Evolutionary conservation across 2,888 invertebrate genomes (phyloP).

Genomic region (Acanthosoma haemorrhoidale): DNA sequence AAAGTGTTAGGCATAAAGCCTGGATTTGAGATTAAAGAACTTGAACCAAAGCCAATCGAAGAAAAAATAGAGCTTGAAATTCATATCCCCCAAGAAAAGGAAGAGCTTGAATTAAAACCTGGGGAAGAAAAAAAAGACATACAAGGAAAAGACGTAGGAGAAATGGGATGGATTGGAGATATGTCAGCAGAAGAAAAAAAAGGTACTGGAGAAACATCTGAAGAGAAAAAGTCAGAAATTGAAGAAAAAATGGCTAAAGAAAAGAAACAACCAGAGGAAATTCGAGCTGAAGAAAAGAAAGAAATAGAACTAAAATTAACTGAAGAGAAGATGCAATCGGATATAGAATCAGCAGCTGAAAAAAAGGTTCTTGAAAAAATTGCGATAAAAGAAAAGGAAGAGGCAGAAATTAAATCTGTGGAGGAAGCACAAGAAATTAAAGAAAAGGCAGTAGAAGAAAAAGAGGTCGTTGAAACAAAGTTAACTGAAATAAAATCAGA

Average conservation of each 20-base stretch:
- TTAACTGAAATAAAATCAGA: no score
- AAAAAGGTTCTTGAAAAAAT: neutral
- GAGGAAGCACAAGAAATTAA: neutral
- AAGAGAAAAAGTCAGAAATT: neutral
- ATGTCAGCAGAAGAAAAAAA: neutral
- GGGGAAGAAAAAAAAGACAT: neutral
- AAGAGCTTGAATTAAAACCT: neutral
- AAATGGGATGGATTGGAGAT: neutral
- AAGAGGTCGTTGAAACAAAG: neutral
- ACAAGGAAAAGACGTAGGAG: neutral
- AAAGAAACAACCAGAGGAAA: neutral
- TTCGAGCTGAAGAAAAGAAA: neutral
- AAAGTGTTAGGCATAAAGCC: neutral
- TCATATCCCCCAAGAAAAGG: neutral
- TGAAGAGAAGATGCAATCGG: neutral
- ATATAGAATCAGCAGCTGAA: neutral
- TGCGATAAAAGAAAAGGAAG: neutral
- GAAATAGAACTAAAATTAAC: neutral
- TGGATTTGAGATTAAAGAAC: neutral
- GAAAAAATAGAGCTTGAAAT: neutral
- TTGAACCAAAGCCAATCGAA: neutral
- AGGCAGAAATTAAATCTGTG: neutral
- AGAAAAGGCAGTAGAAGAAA: neutral
- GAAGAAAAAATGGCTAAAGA: no score
- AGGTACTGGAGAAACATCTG: neutral